Evolutionary conservation across 2,113 vertebrate genomes (phyloP).

Genomic region (Eira barbara): DNA sequence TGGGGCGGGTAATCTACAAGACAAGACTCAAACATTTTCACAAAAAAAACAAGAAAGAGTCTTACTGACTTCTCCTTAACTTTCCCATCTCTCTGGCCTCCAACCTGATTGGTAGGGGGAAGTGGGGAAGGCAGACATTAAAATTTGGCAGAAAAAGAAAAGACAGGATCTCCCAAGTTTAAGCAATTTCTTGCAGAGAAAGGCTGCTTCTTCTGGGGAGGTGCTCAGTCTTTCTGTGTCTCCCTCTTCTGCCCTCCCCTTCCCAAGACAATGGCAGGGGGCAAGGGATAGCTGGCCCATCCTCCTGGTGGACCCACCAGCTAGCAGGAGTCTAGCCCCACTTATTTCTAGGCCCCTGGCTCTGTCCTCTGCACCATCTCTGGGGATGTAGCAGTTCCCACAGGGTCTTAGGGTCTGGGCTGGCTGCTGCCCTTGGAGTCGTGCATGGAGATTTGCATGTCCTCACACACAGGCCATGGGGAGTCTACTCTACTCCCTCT

Average conservation of each 20-base stretch:
- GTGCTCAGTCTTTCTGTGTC: background rate
- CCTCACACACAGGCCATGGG: rapidly evolving
- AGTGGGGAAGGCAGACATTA: background rate
- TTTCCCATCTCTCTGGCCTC: background rate
- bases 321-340: background rate
- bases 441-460: too few relatives aligned
- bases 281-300: too few relatives aligned
- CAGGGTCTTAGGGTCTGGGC: rapidly evolving
- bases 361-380: background rate
- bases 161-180: background rate
- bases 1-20: background rate
- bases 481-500: rapidly evolving
- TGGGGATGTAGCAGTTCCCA: background rate
- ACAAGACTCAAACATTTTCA: background rate
- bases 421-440: background rate
- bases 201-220: background rate
- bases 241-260: background rate
- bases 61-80: background rate
- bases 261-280: too few relatives aligned
- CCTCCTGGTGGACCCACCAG: background rate
- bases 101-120: too few relatives aligned
- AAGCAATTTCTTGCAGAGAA: background rate
- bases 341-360: background rate
- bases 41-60: background rate
- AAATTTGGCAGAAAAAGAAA: background rate